A percentile compares a stretch with the other conserved stretches of the same genome.
Conservation (phyloP, 2,797 vertebrate species). For the Emys orbicularis region DNA sequence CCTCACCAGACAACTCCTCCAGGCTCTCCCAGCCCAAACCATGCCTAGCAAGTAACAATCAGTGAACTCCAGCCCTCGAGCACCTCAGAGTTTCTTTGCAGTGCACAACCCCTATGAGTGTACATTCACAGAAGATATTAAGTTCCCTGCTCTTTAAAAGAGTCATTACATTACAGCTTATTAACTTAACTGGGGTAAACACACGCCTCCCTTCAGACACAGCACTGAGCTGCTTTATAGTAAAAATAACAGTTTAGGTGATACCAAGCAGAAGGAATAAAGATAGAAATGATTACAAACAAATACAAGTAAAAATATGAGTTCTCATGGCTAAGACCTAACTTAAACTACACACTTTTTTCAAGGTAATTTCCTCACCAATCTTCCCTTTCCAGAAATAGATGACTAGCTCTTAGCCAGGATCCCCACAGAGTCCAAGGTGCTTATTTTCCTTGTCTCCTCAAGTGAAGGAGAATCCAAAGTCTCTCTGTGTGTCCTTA, state of each 20-base stretch:
- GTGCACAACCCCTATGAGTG: background rate
- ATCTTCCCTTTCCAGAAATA: background rate
- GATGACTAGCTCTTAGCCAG: background rate
- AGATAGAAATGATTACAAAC: background rate
- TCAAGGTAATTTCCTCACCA: background rate
- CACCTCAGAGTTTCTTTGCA: background rate
- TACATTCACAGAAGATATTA: background rate
- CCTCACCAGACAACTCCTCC: background rate
- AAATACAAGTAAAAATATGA: background rate
- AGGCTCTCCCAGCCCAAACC: background rate
- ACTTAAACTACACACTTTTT: background rate
- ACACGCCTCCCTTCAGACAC: background rate
- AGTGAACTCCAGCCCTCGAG: background rate
- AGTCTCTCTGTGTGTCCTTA: background rate
- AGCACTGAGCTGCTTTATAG: background rate
- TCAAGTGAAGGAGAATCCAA: background rate
- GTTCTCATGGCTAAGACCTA: background rate
- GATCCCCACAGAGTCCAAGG: background rate
- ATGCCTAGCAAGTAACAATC: background rate
- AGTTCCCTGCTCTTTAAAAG: background rate
- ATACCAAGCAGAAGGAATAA: background rate
- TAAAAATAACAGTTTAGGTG: background rate
- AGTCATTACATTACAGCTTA: background rate
- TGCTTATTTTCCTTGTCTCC: background rate
- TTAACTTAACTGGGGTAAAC: background rate